Conservation (phyloP, 1,140 invertebrate species). For the Drosophila busckii region DNA sequence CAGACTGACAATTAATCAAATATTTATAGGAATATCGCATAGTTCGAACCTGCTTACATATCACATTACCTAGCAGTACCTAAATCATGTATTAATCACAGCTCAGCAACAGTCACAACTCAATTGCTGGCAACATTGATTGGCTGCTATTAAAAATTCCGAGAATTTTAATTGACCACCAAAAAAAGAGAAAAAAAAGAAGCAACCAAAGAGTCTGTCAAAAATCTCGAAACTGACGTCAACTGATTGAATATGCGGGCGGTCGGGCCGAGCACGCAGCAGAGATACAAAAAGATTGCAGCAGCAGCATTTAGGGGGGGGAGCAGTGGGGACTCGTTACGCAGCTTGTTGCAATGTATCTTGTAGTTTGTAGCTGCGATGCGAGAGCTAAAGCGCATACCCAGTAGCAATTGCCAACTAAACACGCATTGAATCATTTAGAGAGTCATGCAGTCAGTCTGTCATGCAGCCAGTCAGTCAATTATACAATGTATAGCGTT, state of each 20-base stretch:
- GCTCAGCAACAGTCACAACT: not conserved
- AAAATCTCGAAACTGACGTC: conserved; percentile 45
- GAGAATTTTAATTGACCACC: conserved; percentile 63
- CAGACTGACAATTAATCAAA: too few relatives aligned
- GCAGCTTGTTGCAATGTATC: conserved; percentile 22
- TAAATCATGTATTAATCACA: conserved; percentile 1
- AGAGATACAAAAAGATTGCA: not conserved
- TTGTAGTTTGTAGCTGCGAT: too few relatives aligned
- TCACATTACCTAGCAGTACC: not conserved
- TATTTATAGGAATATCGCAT: conserved; percentile 1
- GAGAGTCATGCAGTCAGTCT: conserved; percentile 16
- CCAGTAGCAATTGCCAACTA: conserved; percentile 54
- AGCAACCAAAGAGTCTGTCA: conserved; percentile 45
- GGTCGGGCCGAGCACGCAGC: not conserved
- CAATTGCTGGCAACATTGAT: conserved; percentile 13
- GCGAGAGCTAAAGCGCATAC: too few relatives aligned
- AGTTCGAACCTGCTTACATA: conserved; percentile 14
- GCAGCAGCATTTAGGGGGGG: not conserved
- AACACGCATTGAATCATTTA: conserved; percentile 47
- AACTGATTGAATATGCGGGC: conserved; percentile 69
- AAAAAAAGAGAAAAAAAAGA: conserved; percentile 34
- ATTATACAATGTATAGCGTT: conserved; percentile 65
- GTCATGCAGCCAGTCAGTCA: conserved; percentile 50
- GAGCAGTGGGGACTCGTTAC: conserved; percentile 15
- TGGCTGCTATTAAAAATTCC: conserved; percentile 39